Evolutionary conservation across 2,113 vertebrate species (phyloP).

Genomic region (Sphaerodactylus townsendi): DNA sequence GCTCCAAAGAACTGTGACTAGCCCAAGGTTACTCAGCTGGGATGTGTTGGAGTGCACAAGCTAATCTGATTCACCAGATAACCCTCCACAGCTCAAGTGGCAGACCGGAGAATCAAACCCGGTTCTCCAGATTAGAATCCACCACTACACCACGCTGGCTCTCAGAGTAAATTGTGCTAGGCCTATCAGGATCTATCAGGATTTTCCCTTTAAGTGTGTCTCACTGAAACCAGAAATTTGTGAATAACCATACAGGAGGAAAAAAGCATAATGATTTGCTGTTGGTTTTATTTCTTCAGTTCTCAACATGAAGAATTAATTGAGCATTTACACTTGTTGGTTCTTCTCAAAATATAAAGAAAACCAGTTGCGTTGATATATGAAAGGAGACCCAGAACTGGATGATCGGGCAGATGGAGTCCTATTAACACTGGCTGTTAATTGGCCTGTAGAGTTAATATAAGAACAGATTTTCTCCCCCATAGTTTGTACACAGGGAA

Average conservation of each 20-base stretch:
- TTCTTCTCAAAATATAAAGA: constrained; percentile 26
- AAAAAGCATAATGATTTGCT: background rate
- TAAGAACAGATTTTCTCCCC: constrained; percentile 27
- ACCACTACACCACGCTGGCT: too few species aligned
- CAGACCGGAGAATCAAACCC: too few species aligned
- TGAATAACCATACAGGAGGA: background rate
- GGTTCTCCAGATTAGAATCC: too few species aligned
- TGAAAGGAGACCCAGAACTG: constrained; percentile 22
- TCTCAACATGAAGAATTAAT: constrained; percentile 1
- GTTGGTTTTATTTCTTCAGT: background rate
- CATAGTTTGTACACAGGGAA: constrained; percentile 9
- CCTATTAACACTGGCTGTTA: constrained; percentile 27
- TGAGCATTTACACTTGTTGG: background rate
- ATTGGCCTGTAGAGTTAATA: constrained; percentile 21
- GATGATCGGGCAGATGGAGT: constrained; percentile 25
- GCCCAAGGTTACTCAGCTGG: too few species aligned
- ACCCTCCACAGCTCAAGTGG: too few species aligned
- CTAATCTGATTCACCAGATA: too few species aligned
- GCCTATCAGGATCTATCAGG: too few species aligned
- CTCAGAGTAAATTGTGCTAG: too few species aligned
- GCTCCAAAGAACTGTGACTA: too few species aligned
- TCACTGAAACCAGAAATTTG: background rate
- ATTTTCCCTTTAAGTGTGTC: too few species aligned
- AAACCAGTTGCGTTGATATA: constrained; percentile 33
- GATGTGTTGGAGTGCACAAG: too few species aligned